These are phyloP conservation scores for Tachystola acroxantha DNA, from an alignment of 2,888 invertebrate species.

Conservation along the genomic window DNA sequence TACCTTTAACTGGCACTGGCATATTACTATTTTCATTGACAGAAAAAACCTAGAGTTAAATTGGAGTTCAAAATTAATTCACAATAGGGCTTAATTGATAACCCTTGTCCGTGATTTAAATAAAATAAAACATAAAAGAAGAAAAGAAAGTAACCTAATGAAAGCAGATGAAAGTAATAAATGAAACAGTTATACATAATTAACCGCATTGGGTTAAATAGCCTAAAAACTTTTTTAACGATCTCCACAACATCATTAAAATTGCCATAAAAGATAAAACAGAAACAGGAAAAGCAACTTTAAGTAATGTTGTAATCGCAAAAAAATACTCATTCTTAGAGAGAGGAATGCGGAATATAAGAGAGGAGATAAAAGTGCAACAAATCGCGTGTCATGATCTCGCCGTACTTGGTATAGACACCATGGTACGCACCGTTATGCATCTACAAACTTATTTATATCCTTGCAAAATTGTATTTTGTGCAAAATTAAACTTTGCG, in stretches of 20 bases:
- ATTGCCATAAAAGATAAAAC: constrained; percentile 1
- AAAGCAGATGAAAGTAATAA: neutral
- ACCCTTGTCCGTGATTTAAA: no score
- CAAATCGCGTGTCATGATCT: constrained; percentile 62
- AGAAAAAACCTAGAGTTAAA: no score
- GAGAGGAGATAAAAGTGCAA: constrained; percentile 51
- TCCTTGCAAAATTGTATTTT: constrained; percentile 14
- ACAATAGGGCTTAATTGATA: no score
- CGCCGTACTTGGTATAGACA: constrained; percentile 48
- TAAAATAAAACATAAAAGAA: no score
- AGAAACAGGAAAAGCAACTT: neutral
- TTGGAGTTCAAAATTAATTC: no score
- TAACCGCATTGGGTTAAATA: neutral
- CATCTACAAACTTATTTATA: constrained; percentile 23
- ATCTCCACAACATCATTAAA: constrained; percentile 6
- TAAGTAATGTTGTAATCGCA: neutral
- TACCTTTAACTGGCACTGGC: no score
- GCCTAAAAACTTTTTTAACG: neutral
- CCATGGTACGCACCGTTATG: constrained; percentile 49
- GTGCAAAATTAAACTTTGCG: constrained; percentile 21
- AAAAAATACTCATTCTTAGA: neutral
- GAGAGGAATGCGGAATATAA: constrained; percentile 18
- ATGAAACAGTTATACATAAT: constrained; percentile 1
- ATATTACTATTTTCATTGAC: no score
- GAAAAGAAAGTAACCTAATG: no score